Evolutionary conservation across 1,140 invertebrate genomes (phyloP), one percentile per base, ranked within the genome.

Genomic region (Lasioglossum baleicum): DNA sequence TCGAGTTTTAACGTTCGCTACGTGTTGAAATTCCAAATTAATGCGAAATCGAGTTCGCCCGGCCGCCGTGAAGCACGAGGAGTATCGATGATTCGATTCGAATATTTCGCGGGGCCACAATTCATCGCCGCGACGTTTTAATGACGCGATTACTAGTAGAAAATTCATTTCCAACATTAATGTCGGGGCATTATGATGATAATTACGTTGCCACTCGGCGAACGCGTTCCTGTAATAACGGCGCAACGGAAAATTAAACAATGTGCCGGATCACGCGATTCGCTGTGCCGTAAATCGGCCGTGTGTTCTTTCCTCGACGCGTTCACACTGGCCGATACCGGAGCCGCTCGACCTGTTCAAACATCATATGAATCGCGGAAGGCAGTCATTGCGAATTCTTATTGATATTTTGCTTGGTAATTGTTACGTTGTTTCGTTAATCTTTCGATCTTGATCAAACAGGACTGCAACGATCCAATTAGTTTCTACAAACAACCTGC

Each of bases 1-100:
- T 82, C 56, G 87, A 87, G 87, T 90, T 90, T 88, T 88, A 83
- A 87, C 78, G 80, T 73, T 71, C 17, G 67, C 65, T 81, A 86
- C 82, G 83, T 81, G 88, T 82, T 81, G 86, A 88, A 88, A 89
- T 90, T 85, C 65, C 64, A 82, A 87, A 88, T 84, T 90, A 88
- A 88, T 66, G 83, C 79, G 44, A n/a, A 63, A 72, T 31, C 58
- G 60, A 20, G 60, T 71, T 77, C 53, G 44, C 64, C 56, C 60
- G 15, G 35, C 13, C 31, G 68, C 35, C 11, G 48, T 74, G 83
- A 84, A 85, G 73, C 53, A 40, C 44, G 68, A 64, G 31, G 48
- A 65, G 71, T 78, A 71, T 72, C 10, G 60, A 6, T 17, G 44
- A 65, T 56, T 17, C 60, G 75, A 71, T 78, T 53, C 48, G 48